Base-by-base conservation (phyloP, 2,888 invertebrate genomes). In the Diarsia mendica region DNA sequence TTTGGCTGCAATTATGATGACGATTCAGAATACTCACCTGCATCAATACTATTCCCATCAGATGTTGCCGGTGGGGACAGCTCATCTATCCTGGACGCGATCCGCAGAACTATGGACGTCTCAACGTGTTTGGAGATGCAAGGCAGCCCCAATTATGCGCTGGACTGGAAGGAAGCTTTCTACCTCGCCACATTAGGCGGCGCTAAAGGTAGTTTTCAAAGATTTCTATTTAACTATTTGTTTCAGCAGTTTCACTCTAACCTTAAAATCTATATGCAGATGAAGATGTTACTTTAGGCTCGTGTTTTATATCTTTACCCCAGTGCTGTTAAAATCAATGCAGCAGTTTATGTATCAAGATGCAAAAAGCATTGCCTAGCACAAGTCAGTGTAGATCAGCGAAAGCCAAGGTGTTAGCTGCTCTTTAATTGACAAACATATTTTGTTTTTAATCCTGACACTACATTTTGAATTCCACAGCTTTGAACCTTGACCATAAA, bases 131-230 rank as follows among this genome's bases (percentile, higher is more conserved):
- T 98, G 28, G 97, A 97, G 53, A 85, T 96, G 39, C 95, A 96
- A 66, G 93, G 95, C 9, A 88, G 88, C 5, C 69, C 88, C 0
- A 90, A 92, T 10, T 79, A 77, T 9, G 97, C 97, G 0, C 90
- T 99, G 2, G 97, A 97, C 80, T 98, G 98, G 94, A 97, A 97
- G 79, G 98, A 99, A 85, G 98, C 97, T 0, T 98, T 99, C 91
- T 98, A 98, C 92, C 95, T 99, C 86, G 99, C 98, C 20, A 99
- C 99, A 2, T 93, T 98, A 69, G 99, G 99, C 28, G 99, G 99
- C 10, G 98, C 98, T 77, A 97, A 96, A 97, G 98, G 98, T 98
- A 95, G 33, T 6, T 33, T n/a, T 46, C 1, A 5, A 55, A 0
- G 23, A 55, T 28, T 39, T 15, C 6, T 51, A n/a, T n/a, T n/a